Conservation (phyloP, 2,888 invertebrate genomes). For the Liposcelis brunnea region DNA sequence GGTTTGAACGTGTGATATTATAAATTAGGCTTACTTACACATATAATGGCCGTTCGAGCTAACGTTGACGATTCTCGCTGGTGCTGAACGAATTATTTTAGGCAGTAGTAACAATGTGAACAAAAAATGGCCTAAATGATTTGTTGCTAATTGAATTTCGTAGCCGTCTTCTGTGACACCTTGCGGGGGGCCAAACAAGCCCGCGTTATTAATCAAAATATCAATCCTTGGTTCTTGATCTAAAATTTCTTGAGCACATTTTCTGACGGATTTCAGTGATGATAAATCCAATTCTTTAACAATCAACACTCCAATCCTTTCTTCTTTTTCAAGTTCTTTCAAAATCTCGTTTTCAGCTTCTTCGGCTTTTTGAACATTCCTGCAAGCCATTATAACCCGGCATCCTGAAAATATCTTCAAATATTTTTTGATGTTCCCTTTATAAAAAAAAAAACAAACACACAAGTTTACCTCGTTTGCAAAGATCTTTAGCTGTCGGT, state of each 20-base stretch:
- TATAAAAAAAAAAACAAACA: not conserved
- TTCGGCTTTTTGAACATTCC: constrained; percentile 34
- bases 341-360: constrained; percentile 34
- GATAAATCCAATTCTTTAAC: constrained; percentile 29
- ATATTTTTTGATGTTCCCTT: not conserved
- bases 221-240: constrained; percentile 15
- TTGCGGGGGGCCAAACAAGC: constrained; percentile 24
- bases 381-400: constrained; percentile 38
- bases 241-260: constrained; percentile 25
- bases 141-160: constrained; percentile 47
- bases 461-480: constrained; percentile 23
- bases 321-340: constrained; percentile 12
- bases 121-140: constrained; percentile 46
- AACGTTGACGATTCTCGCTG: constrained; percentile 41
- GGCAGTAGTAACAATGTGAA: constrained; percentile 41
- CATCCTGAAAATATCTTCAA: constrained; percentile 27
- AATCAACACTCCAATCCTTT: constrained; percentile 25
- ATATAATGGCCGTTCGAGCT: too few relatives aligned
- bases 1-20: too few relatives aligned
- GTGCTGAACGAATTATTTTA: constrained; percentile 35
- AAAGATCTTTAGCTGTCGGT: constrained; percentile 26
- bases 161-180: constrained; percentile 43
- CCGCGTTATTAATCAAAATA: constrained; percentile 12
- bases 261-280: constrained; percentile 26
- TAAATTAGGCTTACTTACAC: too few relatives aligned